Conservation (phyloP, 2,797 vertebrate genomes). For the Lacerta viridis region DNA sequence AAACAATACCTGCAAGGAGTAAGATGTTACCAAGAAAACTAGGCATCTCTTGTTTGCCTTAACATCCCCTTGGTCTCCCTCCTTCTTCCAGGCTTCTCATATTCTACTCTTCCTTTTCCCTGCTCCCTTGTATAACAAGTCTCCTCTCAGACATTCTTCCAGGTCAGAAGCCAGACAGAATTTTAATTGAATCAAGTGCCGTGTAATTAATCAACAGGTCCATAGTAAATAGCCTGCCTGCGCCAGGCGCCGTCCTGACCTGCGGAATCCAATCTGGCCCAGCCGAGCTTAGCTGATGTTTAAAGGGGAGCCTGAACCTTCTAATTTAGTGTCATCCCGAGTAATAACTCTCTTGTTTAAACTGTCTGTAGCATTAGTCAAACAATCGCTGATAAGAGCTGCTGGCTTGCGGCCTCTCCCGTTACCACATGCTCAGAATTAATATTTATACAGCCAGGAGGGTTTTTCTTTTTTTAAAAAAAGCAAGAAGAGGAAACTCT, state of each 20-base stretch:
- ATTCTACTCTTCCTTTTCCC: not conserved
- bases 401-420: constrained; percentile 66
- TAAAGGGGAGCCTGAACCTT: constrained; percentile 35
- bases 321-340: constrained; percentile 72
- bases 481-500: constrained; percentile 52
- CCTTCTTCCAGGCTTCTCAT: no score
- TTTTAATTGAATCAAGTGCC: rapidly evolving
- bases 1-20: not conserved
- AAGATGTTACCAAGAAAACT: not conserved
- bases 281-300: constrained; percentile 8
- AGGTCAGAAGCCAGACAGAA: not conserved
- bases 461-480: not conserved
- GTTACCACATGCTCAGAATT: constrained; percentile 68
- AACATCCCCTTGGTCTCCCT: no score
- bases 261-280: constrained; percentile 19
- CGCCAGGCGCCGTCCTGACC: constrained; percentile 11
- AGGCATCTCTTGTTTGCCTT: not conserved
- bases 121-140: not conserved
- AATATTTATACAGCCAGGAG: constrained; percentile 79
- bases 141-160: not conserved
- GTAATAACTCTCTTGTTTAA: constrained; percentile 73
- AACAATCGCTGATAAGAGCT: constrained; percentile 78
- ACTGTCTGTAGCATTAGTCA: constrained; percentile 76
- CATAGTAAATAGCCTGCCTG: not conserved
- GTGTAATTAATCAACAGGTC: constrained; percentile 21